Percentiles rank a stretch among this genome's conserved stretches.
Conservation (phyloP, 64 coral and sea anemone species). For the Montipora capricornis region DNA sequence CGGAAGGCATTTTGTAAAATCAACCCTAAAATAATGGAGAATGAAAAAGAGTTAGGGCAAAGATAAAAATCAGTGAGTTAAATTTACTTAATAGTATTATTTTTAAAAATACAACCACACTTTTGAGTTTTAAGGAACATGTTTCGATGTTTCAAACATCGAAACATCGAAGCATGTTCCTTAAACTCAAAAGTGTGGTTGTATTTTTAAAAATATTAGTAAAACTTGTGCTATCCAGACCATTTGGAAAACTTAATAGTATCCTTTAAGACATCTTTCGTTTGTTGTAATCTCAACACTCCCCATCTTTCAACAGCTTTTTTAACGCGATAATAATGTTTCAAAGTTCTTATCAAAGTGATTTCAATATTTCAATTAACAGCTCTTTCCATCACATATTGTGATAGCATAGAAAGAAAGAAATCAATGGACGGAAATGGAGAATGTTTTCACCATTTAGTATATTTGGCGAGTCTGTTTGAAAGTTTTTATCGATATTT, state of each 20-base stretch:
- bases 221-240: no score
- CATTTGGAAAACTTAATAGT: no score
- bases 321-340: slow-evolving; percentile 19
- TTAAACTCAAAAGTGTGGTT: no score
- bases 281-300: not conserved
- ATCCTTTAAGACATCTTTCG: not conserved
- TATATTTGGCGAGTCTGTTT: not conserved
- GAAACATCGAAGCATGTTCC: no score
- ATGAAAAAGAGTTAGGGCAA: not conserved
- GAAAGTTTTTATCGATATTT: not conserved
- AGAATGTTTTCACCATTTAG: not conserved
- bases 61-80: slow-evolving; percentile 29
- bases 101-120: no score
- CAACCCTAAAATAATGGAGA: not conserved
- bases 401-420: not conserved
- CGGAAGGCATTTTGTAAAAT: not conserved
- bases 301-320: not conserved
- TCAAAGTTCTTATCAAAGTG: slow-evolving; percentile 1
- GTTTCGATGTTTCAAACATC: no score
- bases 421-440: slow-evolving; percentile 20
- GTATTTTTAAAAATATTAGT: no score
- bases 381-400: not conserved
- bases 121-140: no score
- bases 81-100: no score
- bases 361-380: slow-evolving; percentile 38